These are phyloP conservation scores for Bombus sylvicola DNA, from an alignment of 1,140 invertebrate genomes.

Conservation along the genomic window DNA sequence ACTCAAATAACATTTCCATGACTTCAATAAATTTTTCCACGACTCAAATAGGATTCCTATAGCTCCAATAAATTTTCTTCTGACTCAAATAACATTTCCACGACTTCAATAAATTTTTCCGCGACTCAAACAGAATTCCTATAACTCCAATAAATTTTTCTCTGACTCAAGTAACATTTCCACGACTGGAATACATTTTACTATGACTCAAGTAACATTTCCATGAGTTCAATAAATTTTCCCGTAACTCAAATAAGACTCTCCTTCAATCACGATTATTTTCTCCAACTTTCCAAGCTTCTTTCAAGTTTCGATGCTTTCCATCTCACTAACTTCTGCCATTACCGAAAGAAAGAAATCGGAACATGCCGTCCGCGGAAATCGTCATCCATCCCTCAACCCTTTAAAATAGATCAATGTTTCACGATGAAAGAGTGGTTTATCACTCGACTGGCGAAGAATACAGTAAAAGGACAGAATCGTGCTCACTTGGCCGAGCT, in stretches of 20 bases:
- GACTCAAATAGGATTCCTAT: not conserved
- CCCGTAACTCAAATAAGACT: too few species aligned
- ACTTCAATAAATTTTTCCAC: not conserved
- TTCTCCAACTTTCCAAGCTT: not conserved
- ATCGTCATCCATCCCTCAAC: not conserved
- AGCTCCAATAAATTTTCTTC: not conserved
- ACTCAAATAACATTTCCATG: too few species aligned
- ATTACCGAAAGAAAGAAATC: not conserved
- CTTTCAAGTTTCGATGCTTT: not conserved
- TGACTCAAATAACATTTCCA: not conserved
- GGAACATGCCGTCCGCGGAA: not conserved
- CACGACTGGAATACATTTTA: not conserved
- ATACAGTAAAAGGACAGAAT: not conserved
- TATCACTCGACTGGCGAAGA: not conserved
- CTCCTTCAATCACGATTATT: too few species aligned
- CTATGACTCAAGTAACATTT: not conserved
- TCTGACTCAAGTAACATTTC: not conserved
- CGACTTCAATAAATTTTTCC: not conserved
- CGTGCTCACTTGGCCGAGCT: conserved; percentile 2
- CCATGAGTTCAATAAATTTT: not conserved
- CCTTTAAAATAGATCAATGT: not conserved
- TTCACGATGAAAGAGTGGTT: not conserved
- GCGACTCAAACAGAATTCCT: too few species aligned
- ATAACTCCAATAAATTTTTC: not conserved
- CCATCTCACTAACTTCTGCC: not conserved